These are phyloP conservation scores for Zenarchopterus dispar DNA, from an alignment of 2,797 vertebrate species.

Conservation along the genomic window DNA sequence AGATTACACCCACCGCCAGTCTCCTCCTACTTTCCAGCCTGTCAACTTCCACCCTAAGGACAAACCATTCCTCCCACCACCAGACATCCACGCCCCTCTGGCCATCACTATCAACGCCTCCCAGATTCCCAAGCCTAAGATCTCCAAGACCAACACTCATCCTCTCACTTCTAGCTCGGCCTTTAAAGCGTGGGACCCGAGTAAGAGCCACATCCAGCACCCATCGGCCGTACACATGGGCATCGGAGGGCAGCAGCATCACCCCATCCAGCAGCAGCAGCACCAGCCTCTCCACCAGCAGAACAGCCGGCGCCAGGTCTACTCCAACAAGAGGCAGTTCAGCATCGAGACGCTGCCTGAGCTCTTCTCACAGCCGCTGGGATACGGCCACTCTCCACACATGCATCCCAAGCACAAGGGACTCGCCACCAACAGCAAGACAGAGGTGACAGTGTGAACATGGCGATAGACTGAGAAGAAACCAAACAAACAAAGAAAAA, in stretches of 20 bases:
- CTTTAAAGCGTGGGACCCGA: conserved; percentile 83
- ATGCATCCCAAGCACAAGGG: conserved; percentile 87
- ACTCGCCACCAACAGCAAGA: conserved; percentile 95
- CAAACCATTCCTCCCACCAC: conserved; percentile 81
- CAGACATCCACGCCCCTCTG: conserved; percentile 84
- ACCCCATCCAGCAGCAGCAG: conserved; percentile 64
- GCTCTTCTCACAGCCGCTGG: conserved; percentile 84
- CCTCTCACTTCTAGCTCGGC: conserved; percentile 79
- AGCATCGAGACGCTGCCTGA: conserved; percentile 90
- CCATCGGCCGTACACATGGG: conserved; percentile 71
- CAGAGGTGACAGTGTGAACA: conserved; percentile 92
- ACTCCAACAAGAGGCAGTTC: conserved; percentile 85
- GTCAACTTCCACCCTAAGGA: conserved; percentile 84
- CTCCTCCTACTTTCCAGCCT: conserved; percentile 83
- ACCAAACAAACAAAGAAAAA: conserved; percentile 10
- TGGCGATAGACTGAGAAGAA: conserved; percentile 23
- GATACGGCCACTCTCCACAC: conserved; percentile 81
- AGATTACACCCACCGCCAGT: conserved; percentile 81
- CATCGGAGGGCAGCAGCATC: conserved; percentile 66
- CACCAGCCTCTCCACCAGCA: conserved; percentile 75
- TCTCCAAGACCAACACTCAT: conserved; percentile 84
- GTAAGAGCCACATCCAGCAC: conserved; percentile 79
- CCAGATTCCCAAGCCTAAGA: conserved; percentile 86
- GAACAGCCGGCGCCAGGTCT: conserved; percentile 81
- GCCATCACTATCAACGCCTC: conserved; percentile 83